Evolutionary conservation across 2,797 vertebrate genomes (phyloP).

Genomic region (Picus viridis): DNA sequence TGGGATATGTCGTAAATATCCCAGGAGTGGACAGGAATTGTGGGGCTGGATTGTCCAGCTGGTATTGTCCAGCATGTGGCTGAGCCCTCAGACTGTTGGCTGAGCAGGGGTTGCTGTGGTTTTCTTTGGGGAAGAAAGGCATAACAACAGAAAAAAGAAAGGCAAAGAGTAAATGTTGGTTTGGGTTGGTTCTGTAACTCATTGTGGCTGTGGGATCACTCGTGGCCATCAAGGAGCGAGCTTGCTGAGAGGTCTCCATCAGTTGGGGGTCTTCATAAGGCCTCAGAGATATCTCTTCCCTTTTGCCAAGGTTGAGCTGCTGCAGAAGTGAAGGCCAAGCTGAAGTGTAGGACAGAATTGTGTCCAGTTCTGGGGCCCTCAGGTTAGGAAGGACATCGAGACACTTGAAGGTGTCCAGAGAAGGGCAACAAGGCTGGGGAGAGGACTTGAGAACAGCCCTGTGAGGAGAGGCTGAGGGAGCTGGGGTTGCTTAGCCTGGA

Average conservation of each 20-base stretch:
- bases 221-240: neutral
- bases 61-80: slow-evolving; percentile 77
- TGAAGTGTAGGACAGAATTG: neutral
- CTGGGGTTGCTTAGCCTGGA: too few species aligned
- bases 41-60: slow-evolving; percentile 77
- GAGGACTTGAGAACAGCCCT: too few species aligned
- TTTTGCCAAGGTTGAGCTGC: slow-evolving; percentile 16
- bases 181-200: neutral
- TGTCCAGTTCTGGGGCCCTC: too few species aligned
- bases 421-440: too few species aligned
- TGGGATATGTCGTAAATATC: slow-evolving; percentile 81
- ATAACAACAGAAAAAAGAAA: neutral
- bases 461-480: too few species aligned
- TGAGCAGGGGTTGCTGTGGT: slow-evolving; percentile 25
- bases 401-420: too few species aligned
- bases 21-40: slow-evolving; percentile 75
- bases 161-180: neutral
- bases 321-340: slow-evolving; percentile 29
- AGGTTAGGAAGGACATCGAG: too few species aligned
- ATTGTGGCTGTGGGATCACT: neutral
- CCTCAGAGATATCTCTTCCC: neutral
- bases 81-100: slow-evolving; percentile 44
- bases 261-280: slow-evolving; percentile 23
- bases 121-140: slow-evolving; percentile 51
- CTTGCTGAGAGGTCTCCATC: slow-evolving; percentile 52